Evolutionary conservation across 2,888 invertebrate genomes (phyloP).

Genomic region (Shargacucullia verbasci): DNA sequence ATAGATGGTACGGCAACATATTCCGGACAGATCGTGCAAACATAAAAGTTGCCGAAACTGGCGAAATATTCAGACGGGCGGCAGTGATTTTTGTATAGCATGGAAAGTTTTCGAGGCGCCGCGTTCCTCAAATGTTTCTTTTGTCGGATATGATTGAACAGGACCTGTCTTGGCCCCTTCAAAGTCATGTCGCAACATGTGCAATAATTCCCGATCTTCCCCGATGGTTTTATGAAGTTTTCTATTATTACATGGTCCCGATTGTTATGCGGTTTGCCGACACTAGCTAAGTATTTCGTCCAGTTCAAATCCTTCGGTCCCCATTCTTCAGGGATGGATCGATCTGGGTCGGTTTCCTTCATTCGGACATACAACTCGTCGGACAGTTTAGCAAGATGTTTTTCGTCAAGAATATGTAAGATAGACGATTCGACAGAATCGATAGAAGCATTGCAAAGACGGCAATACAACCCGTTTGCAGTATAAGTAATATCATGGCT

Average conservation of each 20-base stretch:
- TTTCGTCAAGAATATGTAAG: constrained; percentile 81
- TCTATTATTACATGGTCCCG: constrained; percentile 83
- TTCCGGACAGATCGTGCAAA: constrained; percentile 79
- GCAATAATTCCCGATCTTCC: constrained; percentile 82
- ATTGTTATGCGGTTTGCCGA: constrained; percentile 79
- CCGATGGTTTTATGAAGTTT: constrained; percentile 83
- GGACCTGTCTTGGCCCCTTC: constrained; percentile 82
- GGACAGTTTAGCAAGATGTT: constrained; percentile 78
- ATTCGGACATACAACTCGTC: constrained; percentile 78
- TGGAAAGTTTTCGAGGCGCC: constrained; percentile 77
- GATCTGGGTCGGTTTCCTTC: constrained; percentile 74
- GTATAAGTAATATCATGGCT: constrained; percentile 71
- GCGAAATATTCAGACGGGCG: constrained; percentile 83
- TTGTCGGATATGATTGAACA: constrained; percentile 85
- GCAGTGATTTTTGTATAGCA: constrained; percentile 81
- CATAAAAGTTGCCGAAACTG: constrained; percentile 83
- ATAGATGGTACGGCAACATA: constrained; percentile 80
- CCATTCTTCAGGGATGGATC: constrained; percentile 81
- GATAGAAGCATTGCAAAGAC: constrained; percentile 71
- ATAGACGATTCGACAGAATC: constrained; percentile 74
- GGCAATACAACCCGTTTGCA: constrained; percentile 67
- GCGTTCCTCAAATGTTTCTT: constrained; percentile 85
- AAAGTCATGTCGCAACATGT: constrained; percentile 83
- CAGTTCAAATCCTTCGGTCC: constrained; percentile 84
- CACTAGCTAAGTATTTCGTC: constrained; percentile 82